These are phyloP conservation scores for Tetramorium alpestre DNA, from an alignment of 1,140 invertebrate species.

Conservation along the genomic window DNA sequence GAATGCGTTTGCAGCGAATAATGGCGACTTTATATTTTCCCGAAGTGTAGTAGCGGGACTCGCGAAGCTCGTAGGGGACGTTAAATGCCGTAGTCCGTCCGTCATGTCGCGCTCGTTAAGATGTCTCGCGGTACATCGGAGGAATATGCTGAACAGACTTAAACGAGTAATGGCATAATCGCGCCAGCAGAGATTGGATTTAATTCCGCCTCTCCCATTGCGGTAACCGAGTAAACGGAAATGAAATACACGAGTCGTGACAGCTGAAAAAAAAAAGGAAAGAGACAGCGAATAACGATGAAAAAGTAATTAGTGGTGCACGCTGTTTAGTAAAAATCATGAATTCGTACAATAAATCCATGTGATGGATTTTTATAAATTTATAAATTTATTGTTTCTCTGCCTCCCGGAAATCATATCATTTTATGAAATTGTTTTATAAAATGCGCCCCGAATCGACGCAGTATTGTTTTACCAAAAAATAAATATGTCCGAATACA, in stretches of 20 bases:
- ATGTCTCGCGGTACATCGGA: conserved; percentile 2
- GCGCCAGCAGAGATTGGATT: conserved; percentile 13
- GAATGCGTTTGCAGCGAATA: conserved; percentile 39
- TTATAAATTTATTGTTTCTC: background rate
- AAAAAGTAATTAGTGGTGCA: background rate
- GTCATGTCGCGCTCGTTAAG: conserved; percentile 37
- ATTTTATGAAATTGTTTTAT: conserved; percentile 28
- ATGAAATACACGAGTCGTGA: background rate
- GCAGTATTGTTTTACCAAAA: conserved; percentile 11
- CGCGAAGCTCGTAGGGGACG: conserved; percentile 26
- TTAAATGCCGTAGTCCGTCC: conserved; percentile 44
- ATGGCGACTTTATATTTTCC: conserved; percentile 56
- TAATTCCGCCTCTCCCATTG: conserved; percentile 14
- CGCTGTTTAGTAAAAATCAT: background rate
- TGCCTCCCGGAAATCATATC: background rate
- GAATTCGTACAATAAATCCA: background rate
- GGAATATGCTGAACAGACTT: conserved; percentile 17
- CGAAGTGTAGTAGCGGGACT: background rate
- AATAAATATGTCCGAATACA: conserved; percentile 39
- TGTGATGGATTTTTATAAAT: background rate
- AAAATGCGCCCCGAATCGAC: background rate
- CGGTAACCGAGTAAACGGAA: conserved; percentile 11
- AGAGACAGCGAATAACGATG: background rate
- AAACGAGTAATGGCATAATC: conserved; percentile 22
- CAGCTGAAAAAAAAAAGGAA: background rate